Conservation (phyloP, 2,113 vertebrate genomes). For the Tychaedon coryphoeus region DNA sequence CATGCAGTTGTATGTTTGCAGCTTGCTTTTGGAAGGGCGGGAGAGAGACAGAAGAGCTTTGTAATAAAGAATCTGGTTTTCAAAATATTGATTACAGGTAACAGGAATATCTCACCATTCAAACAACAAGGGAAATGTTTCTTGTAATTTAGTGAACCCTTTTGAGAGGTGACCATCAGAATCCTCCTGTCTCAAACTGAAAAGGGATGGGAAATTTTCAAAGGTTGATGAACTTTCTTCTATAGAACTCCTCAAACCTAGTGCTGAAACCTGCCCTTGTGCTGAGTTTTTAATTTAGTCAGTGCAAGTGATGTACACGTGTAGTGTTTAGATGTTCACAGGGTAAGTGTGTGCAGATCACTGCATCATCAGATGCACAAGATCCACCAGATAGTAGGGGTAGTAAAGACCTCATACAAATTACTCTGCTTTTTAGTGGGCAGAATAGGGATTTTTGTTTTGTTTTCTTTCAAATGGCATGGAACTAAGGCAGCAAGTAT, state of each 20-base stretch:
- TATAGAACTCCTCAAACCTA: background rate
- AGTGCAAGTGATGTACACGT: rapidly evolving
- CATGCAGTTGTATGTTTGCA: background rate
- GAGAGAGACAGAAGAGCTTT: background rate
- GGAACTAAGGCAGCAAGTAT: background rate
- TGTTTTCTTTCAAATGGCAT: background rate
- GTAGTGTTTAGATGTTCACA: background rate
- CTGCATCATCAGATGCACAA: no score
- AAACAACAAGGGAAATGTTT: background rate
- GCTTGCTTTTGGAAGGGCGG: background rate
- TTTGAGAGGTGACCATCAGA: background rate
- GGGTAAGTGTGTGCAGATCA: background rate
- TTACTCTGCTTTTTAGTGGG: background rate
- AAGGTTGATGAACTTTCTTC: background rate
- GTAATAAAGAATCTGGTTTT: background rate
- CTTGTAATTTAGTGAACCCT: background rate
- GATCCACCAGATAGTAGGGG: background rate
- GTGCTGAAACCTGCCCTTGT: background rate
- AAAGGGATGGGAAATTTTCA: background rate
- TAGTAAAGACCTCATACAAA: background rate
- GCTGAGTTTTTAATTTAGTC: background rate
- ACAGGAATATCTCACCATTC: background rate
- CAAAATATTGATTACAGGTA: background rate
- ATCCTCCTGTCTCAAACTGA: background rate
- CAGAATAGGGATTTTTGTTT: background rate